Evolutionary conservation across 1,140 invertebrate genomes (phyloP).

Genomic region (Lucilia sericata): DNA sequence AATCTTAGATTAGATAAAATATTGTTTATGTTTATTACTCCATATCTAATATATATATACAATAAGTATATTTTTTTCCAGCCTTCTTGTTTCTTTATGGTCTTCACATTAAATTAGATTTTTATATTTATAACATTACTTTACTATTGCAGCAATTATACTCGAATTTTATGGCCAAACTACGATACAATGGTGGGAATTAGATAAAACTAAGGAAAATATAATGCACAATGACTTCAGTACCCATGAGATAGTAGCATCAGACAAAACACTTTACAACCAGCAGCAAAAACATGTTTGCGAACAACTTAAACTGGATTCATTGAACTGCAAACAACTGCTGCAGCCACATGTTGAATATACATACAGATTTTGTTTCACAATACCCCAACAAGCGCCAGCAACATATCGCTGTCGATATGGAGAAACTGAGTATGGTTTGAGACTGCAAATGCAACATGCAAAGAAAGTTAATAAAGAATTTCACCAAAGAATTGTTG

Average conservation of each 20-base stretch:
- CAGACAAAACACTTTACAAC: constrained; percentile 24
- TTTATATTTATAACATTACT: neutral
- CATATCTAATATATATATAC: neutral
- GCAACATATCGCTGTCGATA: constrained; percentile 29
- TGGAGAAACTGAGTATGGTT: neutral
- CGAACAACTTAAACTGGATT: constrained; percentile 31
- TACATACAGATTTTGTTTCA: constrained; percentile 4
- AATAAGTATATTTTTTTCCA: too few relatives aligned
- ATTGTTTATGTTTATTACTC: neutral
- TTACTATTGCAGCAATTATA: constrained; percentile 3
- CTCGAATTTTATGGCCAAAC: constrained; percentile 31
- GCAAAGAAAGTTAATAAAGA: constrained; percentile 30
- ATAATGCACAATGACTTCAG: constrained; percentile 33
- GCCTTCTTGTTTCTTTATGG: neutral
- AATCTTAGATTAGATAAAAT: constrained; percentile 4
- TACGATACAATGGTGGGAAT: constrained; percentile 14
- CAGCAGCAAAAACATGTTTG: constrained; percentile 27
- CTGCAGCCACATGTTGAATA: constrained; percentile 7
- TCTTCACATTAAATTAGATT: neutral
- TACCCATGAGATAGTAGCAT: neutral
- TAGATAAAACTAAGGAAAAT: constrained; percentile 19
- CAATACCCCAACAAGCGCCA: neutral
- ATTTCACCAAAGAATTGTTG: constrained; percentile 39
- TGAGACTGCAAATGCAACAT: neutral
- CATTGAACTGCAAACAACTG: neutral